Evolutionary conservation across 2,797 vertebrate species (phyloP).

Genomic region (Gallinago solitaria): DNA sequence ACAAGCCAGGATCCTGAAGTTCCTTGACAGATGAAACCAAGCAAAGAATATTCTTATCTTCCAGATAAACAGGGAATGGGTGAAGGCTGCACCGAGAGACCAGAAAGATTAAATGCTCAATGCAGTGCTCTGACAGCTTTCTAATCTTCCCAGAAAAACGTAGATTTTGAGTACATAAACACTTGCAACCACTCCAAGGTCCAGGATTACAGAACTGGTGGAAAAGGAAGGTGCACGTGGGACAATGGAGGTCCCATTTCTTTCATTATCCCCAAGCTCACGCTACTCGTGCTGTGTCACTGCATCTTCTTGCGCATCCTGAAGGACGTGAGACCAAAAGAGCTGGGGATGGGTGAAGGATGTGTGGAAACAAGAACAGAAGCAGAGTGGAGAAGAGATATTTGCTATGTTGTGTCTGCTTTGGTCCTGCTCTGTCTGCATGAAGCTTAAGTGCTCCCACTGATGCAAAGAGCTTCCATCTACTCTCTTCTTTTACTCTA

Average conservation of each 20-base stretch:
- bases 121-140: not conserved
- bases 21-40: not conserved
- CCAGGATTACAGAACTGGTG: not conserved
- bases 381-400: not conserved
- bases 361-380: not conserved
- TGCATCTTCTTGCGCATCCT: not conserved
- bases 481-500: not conserved
- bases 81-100: not conserved
- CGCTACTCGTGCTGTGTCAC: fast-evolving
- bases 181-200: not conserved
- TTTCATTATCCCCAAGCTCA: not conserved
- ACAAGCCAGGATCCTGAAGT: not conserved
- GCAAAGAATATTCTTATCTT: conserved; percentile 1
- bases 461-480: not conserved
- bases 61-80: not conserved
- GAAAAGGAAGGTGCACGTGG: not conserved
- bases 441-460: not conserved
- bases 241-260: not conserved
- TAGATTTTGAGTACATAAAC: not conserved
- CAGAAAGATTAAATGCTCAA: not conserved
- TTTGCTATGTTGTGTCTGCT: not conserved
- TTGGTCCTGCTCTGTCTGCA: not conserved
- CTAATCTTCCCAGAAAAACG: not conserved
- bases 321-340: not conserved
- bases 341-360: not conserved